Evolutionary conservation across 2,113 vertebrate species (phyloP), one percentile per base, ranked within the genome.

Genomic region (Hydropotes inermis): DNA sequence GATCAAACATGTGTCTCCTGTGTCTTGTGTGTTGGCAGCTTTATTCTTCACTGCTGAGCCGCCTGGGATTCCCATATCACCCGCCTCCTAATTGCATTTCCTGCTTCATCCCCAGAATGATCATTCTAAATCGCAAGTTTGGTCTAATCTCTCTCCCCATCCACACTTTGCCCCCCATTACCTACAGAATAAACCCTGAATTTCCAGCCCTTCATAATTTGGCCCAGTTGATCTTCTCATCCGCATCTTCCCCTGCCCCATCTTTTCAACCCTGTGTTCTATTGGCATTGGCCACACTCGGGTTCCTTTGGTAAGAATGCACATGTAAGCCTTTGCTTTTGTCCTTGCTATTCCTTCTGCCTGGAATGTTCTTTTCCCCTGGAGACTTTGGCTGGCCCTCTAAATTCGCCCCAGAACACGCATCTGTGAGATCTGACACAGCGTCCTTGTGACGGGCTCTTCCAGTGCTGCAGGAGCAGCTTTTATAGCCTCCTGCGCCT

Each of bases 51-150:
- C 70, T 43, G 21, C 70, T 76, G 70, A 76, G 36, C 36, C 0
- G 3, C 70, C 36, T 43, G 36, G 70, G 23, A 1, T n/a, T 39
- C 76, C 23, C 47, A 30, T 12, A 8, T 47, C 13, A 64, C 6
- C 17, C 92, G 27, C 70, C n/a, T 55, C 28, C 30, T 25, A 50
- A 52, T 12, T 19, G 7, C 30, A 21, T 36, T 52, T 52, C 3
- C 19, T 16, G 7, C 33, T 43, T 23, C 15, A 7, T n/a, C 19
- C 47, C 3, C 6, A 16, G 21, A 39, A 6, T 90, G 39, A 94
- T 89, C 36, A 54, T 79, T 91, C 14, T 64, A 57, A 93, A 47
- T 52, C 61, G 61, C 30, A 54, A 16, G n/a, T 88, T 87, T 61
- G 15, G 50, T 78, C 33, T 25, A 4, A 17, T 45, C 30, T 64